phyloP scores from a whole-genome alignment of 2,113 vertebrate genomes.

The Cairina moschata region DNA sequence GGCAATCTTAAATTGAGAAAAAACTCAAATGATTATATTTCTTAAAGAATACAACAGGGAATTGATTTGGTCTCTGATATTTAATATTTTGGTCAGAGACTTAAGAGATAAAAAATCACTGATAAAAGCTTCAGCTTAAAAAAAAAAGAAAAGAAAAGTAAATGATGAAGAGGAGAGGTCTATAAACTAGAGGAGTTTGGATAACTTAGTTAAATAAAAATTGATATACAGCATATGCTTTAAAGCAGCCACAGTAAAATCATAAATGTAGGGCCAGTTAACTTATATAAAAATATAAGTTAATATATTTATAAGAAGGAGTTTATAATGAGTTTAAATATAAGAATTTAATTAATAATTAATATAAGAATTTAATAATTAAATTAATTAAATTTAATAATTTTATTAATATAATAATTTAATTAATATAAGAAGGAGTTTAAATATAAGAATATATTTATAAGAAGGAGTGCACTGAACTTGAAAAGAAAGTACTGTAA shows the following conservation, averaged over 20 bases:
- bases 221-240: background rate
- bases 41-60: background rate
- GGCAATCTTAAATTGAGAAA: conserved; percentile 4
- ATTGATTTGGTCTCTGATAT: background rate
- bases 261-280: background rate
- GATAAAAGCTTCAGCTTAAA: background rate
- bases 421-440: no score
- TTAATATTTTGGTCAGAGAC: background rate
- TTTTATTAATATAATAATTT: no score
- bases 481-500: background rate
- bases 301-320: background rate
- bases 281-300: background rate
- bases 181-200: background rate
- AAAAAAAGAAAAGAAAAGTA: background rate
- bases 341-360: no score
- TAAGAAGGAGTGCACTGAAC: background rate
- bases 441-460: background rate
- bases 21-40: background rate
- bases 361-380: no score
- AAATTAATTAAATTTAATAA: no score
- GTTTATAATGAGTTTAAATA: no score
- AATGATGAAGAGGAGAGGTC: background rate
- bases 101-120: background rate
- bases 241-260: background rate
- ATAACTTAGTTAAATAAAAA: background rate